These are phyloP conservation scores for Muscicapa adusta DNA, from an alignment of 2,113 vertebrate genomes.

Conservation along the genomic window DNA sequence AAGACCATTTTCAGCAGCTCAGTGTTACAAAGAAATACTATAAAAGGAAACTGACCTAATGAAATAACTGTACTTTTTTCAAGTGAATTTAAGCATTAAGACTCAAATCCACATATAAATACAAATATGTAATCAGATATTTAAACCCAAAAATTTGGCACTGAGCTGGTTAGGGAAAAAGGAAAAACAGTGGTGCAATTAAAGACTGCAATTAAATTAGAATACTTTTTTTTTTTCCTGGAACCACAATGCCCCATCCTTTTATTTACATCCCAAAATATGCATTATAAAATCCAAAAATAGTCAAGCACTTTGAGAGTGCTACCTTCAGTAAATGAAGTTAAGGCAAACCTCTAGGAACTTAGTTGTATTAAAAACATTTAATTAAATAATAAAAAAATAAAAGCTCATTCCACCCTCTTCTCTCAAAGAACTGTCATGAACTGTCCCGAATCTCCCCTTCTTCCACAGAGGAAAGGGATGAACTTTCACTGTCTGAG, in stretches of 20 bases:
- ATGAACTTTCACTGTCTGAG: constrained; percentile 46
- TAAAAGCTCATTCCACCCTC: not conserved
- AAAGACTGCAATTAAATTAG: not conserved
- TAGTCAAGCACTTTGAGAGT: not conserved
- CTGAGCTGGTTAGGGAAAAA: not conserved
- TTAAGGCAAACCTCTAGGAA: not conserved
- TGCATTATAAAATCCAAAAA: not conserved
- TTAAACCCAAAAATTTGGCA: not conserved
- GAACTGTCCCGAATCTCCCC: constrained; percentile 55
- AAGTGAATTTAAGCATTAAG: not conserved
- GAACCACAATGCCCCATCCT: not conserved
- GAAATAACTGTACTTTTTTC: not conserved
- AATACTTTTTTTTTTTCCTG: not conserved
- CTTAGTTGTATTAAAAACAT: not conserved
- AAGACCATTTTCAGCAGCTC: not conserved
- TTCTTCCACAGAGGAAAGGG: constrained; percentile 64
- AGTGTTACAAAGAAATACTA: not conserved
- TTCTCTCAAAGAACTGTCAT: constrained; percentile 2
- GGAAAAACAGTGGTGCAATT: not conserved
- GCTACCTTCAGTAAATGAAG: not conserved
- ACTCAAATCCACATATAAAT: not conserved
- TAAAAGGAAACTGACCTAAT: not conserved
- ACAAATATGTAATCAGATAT: not conserved
- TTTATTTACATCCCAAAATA: not conserved
- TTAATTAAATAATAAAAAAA: not conserved